Evolutionary conservation across 2,888 invertebrate genomes (phyloP), one percentile per base, ranked within the genome.

Genomic region (Hoplodrina ambigua): DNA sequence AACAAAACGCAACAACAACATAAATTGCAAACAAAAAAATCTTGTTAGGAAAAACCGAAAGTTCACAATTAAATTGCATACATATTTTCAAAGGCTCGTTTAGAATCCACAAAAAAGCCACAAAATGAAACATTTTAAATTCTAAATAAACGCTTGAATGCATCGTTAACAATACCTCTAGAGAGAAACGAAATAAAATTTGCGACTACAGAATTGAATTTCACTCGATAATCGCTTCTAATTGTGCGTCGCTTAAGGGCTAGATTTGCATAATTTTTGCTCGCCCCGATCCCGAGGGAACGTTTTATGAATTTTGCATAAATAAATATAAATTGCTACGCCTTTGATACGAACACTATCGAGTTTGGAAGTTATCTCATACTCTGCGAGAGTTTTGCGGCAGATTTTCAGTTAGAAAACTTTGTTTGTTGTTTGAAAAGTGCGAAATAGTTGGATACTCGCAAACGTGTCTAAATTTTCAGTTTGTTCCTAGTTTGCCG

Each of bases 251-350:
- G 86, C 88, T 87, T 91, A 94, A 94, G 92, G 93, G 91, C 90
- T 87, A 87, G 68, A 94, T 95, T 94, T 94, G 91, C 94, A 94
- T 95, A 94, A 94, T 93, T 93, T 90, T 88, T 87, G 83, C 89
- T 84, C 86, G 85, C 84, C 74, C 81, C 86, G 84, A 81, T 90
- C 92, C 87, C 88, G 67, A 78, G 90, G 91, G 91, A 87, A 72
- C 90, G 88, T 87, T 94, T 92, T 91, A 92, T 90, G 87, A 88
- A 89, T 90, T 93, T 90, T 90, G 91, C 92, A 94, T 94, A 93
- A 90, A 94, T 92, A 92, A 90, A 93, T 93, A 89, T 88, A 90
- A 91, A 93, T 86, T 80, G 68, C 80, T 80, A 74, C 75, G 84
- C 90, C 87, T 91, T 91, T 90, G 91, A 90, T 89, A 90, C 83